Evolutionary conservation across 2,888 invertebrate genomes (phyloP).

Genomic region (Gymnoscelis rufifasciata): DNA sequence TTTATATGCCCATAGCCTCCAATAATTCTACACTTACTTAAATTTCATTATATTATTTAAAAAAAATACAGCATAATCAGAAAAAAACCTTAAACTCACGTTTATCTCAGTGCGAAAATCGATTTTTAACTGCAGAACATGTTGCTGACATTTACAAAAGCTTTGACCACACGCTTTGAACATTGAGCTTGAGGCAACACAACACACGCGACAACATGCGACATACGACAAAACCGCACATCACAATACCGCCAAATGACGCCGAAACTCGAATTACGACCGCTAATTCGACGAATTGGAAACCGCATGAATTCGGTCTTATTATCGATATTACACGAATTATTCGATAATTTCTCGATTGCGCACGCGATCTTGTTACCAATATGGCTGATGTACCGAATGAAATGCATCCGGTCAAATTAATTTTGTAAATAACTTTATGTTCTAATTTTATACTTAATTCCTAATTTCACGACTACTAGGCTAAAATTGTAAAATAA

Average conservation of each 20-base stretch:
- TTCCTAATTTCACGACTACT: no score
- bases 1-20: no score
- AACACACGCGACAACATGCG: constrained; percentile 40
- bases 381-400: constrained; percentile 20
- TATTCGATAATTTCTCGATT: constrained; percentile 42
- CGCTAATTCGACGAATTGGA: constrained; percentile 57
- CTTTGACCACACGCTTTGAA: constrained; percentile 4
- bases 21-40: no score
- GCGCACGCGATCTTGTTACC: constrained; percentile 32
- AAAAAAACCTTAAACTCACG: no score
- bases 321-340: constrained; percentile 49
- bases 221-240: constrained; percentile 39
- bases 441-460: not conserved
- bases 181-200: constrained; percentile 23
- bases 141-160: not conserved
- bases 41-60: no score
- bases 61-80: no score
- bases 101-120: not conserved
- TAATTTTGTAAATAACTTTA: not conserved
- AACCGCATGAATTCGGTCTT: constrained; percentile 51
- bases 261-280: constrained; percentile 37
- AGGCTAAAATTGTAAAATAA: no score
- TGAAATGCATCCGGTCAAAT: constrained; percentile 10
- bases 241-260: constrained; percentile 46
- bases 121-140: not conserved